Evolutionary conservation across 2,888 invertebrate genomes (phyloP).

Genomic region (Aquatica leii): DNA sequence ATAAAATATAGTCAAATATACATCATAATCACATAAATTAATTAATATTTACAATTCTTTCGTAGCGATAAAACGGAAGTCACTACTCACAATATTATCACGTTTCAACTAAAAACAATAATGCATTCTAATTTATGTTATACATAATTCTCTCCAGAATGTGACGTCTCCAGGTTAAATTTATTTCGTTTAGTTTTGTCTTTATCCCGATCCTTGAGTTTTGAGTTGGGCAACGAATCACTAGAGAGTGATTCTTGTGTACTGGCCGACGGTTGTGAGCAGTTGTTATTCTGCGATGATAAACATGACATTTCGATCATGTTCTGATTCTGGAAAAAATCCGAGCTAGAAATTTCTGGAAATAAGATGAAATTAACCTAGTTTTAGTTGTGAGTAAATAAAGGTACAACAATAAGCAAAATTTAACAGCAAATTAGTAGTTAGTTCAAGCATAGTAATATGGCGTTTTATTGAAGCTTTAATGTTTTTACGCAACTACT

Average conservation of each 20-base stretch:
- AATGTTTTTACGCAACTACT: constrained; percentile 5
- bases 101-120: too few relatives aligned
- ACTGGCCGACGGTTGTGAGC: constrained; percentile 49
- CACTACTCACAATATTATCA: too few relatives aligned
- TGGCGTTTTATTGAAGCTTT: constrained; percentile 17
- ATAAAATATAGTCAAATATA: constrained; percentile 2
- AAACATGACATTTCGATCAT: constrained; percentile 75
- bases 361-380: constrained; percentile 61
- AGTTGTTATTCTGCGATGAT: constrained; percentile 71
- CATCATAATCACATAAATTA: constrained; percentile 12
- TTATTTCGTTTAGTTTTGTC: constrained; percentile 40
- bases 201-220: constrained; percentile 39
- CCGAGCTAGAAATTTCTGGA: constrained; percentile 63
- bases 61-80: neutral
- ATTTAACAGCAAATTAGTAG: constrained; percentile 50
- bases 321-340: constrained; percentile 64
- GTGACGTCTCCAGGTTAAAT: constrained; percentile 34
- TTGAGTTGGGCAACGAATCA: constrained; percentile 31
- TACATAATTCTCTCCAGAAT: constrained; percentile 45
- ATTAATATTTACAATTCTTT: constrained; percentile 13
- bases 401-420: constrained; percentile 47
- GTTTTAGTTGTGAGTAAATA: constrained; percentile 59
- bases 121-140: constrained; percentile 22
- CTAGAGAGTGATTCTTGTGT: constrained; percentile 35
- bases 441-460: constrained; percentile 48